Conservation (phyloP, 2,113 vertebrate genomes). For the Paracanthobrama guichenoti region DNA sequence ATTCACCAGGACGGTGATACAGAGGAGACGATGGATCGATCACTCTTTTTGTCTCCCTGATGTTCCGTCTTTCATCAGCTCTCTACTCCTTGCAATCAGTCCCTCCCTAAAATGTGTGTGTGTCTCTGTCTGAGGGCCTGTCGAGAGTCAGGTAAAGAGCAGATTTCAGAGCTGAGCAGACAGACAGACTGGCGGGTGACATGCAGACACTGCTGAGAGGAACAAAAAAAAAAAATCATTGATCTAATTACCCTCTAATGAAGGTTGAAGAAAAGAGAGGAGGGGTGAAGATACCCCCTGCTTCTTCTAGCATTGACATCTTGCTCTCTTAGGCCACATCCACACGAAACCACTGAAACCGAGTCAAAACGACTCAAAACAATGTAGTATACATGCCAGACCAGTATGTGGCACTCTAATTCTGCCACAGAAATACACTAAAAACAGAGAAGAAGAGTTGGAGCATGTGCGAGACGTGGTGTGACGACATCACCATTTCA, state of each 20-base stretch:
- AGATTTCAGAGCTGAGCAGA: conserved; percentile 8
- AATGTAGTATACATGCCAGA: too few relatives aligned
- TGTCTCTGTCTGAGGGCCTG: conserved; percentile 1
- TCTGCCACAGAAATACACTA: too few relatives aligned
- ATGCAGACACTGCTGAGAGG: conserved; percentile 63
- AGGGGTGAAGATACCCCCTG: conserved; percentile 28
- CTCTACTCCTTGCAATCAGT: not conserved
- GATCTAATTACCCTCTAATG: conserved; percentile 66
- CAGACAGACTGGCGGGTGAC: conserved; percentile 68
- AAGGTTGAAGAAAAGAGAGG: conserved; percentile 71
- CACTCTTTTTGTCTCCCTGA: conserved; percentile 4
- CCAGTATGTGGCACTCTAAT: too few relatives aligned
- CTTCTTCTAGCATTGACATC: not conserved
- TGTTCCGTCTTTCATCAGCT: conserved; percentile 15
- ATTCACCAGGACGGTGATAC: not conserved
- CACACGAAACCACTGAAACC: too few relatives aligned
- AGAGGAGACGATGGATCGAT: conserved; percentile 43
- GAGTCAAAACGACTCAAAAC: too few relatives aligned
- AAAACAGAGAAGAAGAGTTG: too few relatives aligned
- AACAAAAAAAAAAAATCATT: conserved; percentile 63
- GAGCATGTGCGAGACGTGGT: too few relatives aligned
- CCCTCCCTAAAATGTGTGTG: not conserved
- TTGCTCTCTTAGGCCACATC: not conserved
- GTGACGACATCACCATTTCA: too few relatives aligned
- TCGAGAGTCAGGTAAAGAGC: conserved; percentile 40